phyloP scores from a whole-genome alignment of 2,888 invertebrate genomes.

The Machimus rusticus region DNA sequence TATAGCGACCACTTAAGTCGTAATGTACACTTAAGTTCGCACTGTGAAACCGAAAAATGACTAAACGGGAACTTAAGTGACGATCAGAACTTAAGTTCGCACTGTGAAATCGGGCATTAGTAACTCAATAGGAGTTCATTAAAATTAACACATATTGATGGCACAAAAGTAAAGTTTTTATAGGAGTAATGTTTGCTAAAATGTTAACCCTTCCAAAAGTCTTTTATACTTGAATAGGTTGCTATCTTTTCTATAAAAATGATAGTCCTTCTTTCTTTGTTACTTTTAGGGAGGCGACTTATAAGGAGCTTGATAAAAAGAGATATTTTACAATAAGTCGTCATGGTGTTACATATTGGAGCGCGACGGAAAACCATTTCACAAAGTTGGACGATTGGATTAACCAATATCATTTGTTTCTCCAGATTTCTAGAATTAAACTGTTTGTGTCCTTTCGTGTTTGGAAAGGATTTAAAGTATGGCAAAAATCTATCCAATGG shows the following conservation, averaged over 20 bases:
- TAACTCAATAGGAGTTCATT: no score
- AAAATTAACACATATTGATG: no score
- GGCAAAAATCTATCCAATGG: slow-evolving; percentile 77
- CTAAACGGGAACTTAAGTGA: no score
- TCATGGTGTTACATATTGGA: slow-evolving; percentile 82
- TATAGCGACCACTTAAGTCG: no score
- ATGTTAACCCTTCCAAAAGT: no score
- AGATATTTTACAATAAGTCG: slow-evolving; percentile 84
- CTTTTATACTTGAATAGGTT: background rate
- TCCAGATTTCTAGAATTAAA: slow-evolving; percentile 77
- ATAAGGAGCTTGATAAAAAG: slow-evolving; percentile 71
- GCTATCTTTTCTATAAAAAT: background rate
- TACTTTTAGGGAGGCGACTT: slow-evolving; percentile 73
- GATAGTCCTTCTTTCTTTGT: slow-evolving; percentile 46
- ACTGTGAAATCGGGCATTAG: no score
- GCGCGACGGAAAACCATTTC: slow-evolving; percentile 76
- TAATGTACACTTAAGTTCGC: no score
- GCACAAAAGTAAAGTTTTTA: no score
- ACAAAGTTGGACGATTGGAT: slow-evolving; percentile 82
- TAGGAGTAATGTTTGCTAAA: no score
- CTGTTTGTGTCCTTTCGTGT: slow-evolving; percentile 73
- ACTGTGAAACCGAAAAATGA: no score
- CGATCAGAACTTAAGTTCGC: no score
- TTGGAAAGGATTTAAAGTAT: slow-evolving; percentile 84
- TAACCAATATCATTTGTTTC: slow-evolving; percentile 81